These are phyloP conservation scores for Gouania willdenowi DNA, from an alignment of 2,797 vertebrate species.

Conservation along the genomic window DNA sequence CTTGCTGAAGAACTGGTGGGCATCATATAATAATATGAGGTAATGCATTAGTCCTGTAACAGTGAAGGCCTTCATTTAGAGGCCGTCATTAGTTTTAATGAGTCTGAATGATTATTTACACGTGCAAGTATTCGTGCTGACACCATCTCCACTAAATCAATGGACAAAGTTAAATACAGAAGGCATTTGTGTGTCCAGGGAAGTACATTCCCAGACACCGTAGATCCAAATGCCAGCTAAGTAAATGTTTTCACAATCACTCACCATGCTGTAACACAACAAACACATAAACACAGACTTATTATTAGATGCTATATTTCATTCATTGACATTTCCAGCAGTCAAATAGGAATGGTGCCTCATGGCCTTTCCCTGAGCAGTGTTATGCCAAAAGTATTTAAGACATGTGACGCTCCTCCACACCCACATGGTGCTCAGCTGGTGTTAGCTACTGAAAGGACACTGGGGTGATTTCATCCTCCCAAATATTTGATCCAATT, in stretches of 20 bases:
- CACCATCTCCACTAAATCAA: constrained; percentile 7
- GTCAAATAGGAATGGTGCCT: constrained; percentile 24
- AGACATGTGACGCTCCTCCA: constrained; percentile 17
- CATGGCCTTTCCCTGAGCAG: constrained; percentile 30
- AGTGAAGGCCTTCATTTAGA: too few relatives aligned
- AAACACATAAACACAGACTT: constrained; percentile 12
- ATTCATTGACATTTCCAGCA: constrained; percentile 13
- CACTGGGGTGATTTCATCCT: constrained; percentile 14
- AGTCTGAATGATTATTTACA: constrained; percentile 25
- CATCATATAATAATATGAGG: constrained; percentile 8
- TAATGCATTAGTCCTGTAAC: constrained; percentile 1
- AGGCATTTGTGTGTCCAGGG: constrained; percentile 52
- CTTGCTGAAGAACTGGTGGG: too few relatives aligned
- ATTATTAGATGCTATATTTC: constrained; percentile 7
- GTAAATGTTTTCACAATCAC: constrained; percentile 45
- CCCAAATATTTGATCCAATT: constrained; percentile 29
- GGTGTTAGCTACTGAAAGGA: not conserved
- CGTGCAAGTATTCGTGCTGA: constrained; percentile 2
- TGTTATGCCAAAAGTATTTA: constrained; percentile 32
- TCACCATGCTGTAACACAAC: constrained; percentile 32
- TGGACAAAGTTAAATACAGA: constrained; percentile 40
- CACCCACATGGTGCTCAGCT: not conserved
- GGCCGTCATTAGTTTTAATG: too few relatives aligned
- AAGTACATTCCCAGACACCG: constrained; percentile 29
- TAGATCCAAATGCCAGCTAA: constrained; percentile 29